Evolutionary conservation across 2,797 vertebrate species (phyloP).

Genomic region (Gymnothorax javanicus): DNA sequence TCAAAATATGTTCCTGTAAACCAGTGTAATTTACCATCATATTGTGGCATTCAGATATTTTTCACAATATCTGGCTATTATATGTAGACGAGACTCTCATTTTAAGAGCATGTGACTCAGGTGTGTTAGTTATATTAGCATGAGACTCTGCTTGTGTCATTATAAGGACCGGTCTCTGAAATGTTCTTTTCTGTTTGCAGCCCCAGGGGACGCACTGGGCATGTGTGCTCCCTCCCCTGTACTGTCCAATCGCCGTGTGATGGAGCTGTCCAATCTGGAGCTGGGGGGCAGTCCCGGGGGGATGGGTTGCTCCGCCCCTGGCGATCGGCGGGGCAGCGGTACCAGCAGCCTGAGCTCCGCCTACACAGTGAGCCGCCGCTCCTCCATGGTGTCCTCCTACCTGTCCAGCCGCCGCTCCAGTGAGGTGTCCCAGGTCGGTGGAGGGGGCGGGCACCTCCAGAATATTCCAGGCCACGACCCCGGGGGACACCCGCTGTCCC

Average conservation of each 20-base stretch:
- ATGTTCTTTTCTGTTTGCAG: not conserved
- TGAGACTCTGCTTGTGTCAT: not conserved
- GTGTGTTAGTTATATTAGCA: not conserved
- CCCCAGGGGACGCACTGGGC: constrained; percentile 66
- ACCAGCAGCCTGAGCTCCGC: constrained; percentile 93
- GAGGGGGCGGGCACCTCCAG: constrained; percentile 39
- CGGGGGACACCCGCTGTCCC: constrained; percentile 69
- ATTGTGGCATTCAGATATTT: too few species aligned
- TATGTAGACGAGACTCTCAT: too few species aligned
- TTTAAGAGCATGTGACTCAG: too few species aligned
- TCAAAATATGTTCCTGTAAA: too few species aligned
- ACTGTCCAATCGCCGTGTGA: constrained; percentile 75
- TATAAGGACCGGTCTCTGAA: not conserved
- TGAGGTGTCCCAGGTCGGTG: constrained; percentile 75
- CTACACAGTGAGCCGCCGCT: constrained; percentile 92
- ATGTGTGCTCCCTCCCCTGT: constrained; percentile 72
- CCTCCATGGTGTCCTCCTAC: constrained; percentile 87
- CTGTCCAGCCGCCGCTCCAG: constrained; percentile 79
- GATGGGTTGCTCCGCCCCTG: constrained; percentile 53
- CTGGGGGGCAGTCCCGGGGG: constrained; percentile 55
- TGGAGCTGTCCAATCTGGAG: constrained; percentile 78
- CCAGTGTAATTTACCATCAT: too few species aligned
- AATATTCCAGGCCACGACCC: constrained; percentile 64
- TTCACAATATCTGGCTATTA: too few species aligned
- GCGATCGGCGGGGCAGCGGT: constrained; percentile 86